phyloP scores from a whole-genome alignment of 2,888 invertebrate species.

The Drosophila phalerata region DNA sequence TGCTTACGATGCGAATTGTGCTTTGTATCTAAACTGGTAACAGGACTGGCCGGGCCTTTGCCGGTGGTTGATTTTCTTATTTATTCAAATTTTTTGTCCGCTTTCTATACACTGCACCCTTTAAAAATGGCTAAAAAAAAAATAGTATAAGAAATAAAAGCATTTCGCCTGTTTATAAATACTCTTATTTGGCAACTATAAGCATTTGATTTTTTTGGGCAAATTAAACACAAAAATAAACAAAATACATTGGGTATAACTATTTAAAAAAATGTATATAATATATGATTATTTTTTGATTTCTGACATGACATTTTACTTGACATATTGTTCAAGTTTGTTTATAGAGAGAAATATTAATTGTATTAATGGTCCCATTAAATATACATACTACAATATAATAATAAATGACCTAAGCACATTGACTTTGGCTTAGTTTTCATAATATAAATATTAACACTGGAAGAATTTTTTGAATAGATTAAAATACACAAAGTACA shows the following conservation, averaged over 20 bases:
- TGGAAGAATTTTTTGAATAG: not conserved
- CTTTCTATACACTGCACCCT: not conserved
- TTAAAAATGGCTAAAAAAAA: not conserved
- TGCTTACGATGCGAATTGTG: constrained; percentile 39
- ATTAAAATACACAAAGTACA: not conserved
- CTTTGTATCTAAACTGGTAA: constrained; percentile 46
- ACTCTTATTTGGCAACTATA: no score
- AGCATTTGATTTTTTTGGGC: no score
- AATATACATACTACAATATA: not conserved
- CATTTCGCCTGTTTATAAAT: no score
- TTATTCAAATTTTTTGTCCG: constrained; percentile 62
- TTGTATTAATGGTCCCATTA: not conserved
- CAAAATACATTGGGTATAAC: no score
- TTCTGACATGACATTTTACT: no score
- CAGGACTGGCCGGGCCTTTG: constrained; percentile 30
- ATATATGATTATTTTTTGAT: no score
- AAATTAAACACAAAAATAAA: no score
- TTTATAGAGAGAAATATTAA: not conserved
- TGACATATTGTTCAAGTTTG: no score
- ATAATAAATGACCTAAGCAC: not conserved
- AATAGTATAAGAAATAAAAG: no score
- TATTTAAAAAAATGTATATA: no score
- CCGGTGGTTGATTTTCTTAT: constrained; percentile 75
- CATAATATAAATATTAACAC: not conserved
- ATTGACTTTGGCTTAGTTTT: not conserved